Evolutionary conservation across 2,888 invertebrate genomes (phyloP).

Genomic region (Synanthedon andrenaeformis): DNA sequence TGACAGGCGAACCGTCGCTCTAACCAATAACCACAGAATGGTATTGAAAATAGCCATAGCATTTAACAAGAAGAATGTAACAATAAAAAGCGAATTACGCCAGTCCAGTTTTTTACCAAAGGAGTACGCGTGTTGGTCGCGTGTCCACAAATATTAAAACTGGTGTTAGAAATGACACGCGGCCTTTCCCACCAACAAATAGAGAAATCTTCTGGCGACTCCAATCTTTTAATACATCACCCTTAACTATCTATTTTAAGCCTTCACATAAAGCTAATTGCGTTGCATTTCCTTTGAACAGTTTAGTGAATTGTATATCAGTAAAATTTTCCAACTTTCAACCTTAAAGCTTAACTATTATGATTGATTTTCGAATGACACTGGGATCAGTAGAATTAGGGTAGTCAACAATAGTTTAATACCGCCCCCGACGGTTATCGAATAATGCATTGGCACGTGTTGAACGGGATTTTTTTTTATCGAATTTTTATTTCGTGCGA

Average conservation of each 20-base stretch:
- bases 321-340: background rate
- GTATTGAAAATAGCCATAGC: slow-evolving; percentile 36
- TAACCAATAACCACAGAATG: slow-evolving; percentile 49
- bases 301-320: background rate
- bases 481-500: slow-evolving; percentile 60
- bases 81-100: slow-evolving; percentile 66
- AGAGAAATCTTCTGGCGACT: slow-evolving; percentile 51
- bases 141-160: slow-evolving; percentile 65
- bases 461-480: slow-evolving; percentile 49
- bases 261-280: slow-evolving; percentile 3
- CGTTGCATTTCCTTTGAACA: background rate
- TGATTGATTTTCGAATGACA: slow-evolving; percentile 16
- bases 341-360: background rate
- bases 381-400: slow-evolving; percentile 36
- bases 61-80: slow-evolving; percentile 61
- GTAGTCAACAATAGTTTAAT: slow-evolving; percentile 53
- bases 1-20: slow-evolving; percentile 30
- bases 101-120: slow-evolving; percentile 67
- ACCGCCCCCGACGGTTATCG: slow-evolving; percentile 69
- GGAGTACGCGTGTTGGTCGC: slow-evolving; percentile 49
- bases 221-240: slow-evolving; percentile 22
- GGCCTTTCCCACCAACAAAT: slow-evolving; percentile 69
- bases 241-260: slow-evolving; percentile 12
- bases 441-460: slow-evolving; percentile 64
- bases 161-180: slow-evolving; percentile 70